phyloP scores from a whole-genome alignment of 2,113 vertebrate genomes.

The Oncorhynchus clarkii region DNA sequence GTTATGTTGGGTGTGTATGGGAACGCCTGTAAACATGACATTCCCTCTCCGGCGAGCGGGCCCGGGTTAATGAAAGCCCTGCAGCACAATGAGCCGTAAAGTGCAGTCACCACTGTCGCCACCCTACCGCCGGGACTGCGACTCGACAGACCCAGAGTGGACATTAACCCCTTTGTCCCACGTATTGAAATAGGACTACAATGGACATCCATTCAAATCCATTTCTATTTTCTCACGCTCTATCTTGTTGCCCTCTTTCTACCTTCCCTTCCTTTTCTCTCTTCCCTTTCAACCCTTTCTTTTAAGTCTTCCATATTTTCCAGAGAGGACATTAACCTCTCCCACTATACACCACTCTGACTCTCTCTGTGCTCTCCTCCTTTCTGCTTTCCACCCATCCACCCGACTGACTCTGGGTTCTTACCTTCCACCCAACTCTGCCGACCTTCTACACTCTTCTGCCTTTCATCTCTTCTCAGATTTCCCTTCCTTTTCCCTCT shows the following conservation, averaged over 20 bases:
- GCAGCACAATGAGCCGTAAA: conserved; percentile 66
- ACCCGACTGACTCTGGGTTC: no score
- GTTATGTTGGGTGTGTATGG: conserved; percentile 74
- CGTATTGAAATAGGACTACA: background rate
- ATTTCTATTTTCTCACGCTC: no score
- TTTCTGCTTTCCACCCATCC: background rate
- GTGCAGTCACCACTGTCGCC: conserved; percentile 54
- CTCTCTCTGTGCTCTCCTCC: background rate
- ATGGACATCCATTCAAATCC: background rate
- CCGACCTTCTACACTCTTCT: background rate
- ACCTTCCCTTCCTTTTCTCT: no score
- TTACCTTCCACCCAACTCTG: background rate
- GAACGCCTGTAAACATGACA: conserved; percentile 70
- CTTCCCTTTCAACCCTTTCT: no score
- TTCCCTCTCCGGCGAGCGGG: conserved; percentile 61
- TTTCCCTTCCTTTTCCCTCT: background rate
- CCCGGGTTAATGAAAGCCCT: conserved; percentile 72
- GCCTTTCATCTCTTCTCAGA: background rate
- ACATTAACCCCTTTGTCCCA: background rate
- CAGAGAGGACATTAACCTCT: background rate
- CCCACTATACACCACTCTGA: background rate
- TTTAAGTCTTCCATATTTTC: no score
- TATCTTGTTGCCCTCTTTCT: no score
- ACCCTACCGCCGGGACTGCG: background rate
- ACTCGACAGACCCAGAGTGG: background rate